Conservation (phyloP, 2,113 vertebrate species). For the Thryonomys swinderianus region DNA sequence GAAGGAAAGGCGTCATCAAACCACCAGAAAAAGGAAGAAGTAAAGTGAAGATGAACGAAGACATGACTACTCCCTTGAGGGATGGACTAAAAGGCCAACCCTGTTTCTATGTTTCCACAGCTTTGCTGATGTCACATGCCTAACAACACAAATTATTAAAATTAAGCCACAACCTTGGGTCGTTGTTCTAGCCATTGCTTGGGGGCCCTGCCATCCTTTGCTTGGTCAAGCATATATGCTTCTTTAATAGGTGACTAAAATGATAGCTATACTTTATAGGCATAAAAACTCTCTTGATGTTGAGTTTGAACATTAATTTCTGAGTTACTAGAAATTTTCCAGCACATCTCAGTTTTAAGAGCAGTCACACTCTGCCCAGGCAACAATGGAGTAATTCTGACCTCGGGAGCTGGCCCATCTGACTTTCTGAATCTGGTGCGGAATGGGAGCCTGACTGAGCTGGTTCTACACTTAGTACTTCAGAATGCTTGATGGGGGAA, state of each 20-base stretch:
- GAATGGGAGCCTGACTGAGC: not conserved
- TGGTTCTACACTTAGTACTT: not conserved
- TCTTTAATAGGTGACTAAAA: not conserved
- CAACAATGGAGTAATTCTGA: not conserved
- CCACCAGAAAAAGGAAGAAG: not conserved
- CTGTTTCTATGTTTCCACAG: not conserved
- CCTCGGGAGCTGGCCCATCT: not conserved
- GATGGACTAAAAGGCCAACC: not conserved
- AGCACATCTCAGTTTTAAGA: not conserved
- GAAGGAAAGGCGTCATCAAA: not conserved
- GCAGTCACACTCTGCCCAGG: not conserved
- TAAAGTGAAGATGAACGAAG: not conserved
- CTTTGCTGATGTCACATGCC: not conserved
- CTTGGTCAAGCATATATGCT: not conserved
- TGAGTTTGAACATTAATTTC: slow-evolving; percentile 26
- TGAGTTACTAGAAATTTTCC: not conserved
- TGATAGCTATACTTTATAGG: not conserved
- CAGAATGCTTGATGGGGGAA: not conserved
- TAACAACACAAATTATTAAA: not conserved
- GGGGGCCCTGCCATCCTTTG: not conserved
- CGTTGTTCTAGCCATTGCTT: not conserved
- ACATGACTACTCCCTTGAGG: not conserved
- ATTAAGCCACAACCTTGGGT: not conserved
- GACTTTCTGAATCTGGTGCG: not conserved
- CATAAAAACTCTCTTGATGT: not conserved